Evolutionary conservation across 2,888 invertebrate genomes (phyloP), one percentile per base, ranked within the genome.

Genomic region (Sarcophaga variegata): DNA sequence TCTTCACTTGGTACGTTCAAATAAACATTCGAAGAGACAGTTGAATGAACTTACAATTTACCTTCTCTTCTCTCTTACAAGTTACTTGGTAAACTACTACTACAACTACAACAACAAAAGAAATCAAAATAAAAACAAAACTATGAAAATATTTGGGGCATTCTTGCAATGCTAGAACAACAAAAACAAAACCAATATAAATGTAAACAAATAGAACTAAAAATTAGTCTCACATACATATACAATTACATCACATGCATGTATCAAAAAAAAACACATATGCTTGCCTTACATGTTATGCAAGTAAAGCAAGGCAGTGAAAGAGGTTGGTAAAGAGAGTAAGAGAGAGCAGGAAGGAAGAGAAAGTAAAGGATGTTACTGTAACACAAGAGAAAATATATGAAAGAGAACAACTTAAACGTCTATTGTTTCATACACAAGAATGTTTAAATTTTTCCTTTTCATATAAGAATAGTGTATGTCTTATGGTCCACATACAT

Each of bases 31-130:
- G 45, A 81, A 79, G 54, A 49, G 62, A 78, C 47, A 81, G 85
- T 85, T 85, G 74, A 85, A 81, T 81, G 81, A 85, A 81, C 81
- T 45, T 22, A 71, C n/a, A 78, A 27, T 74, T 78, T 81, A 81
- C 74, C 75, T 85, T 81, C 72, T 67, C 67, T 22, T 27, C 74
- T 70, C 81, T 85, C 72, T 69, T 72, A 22, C 27, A 69, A 75
- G 54, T 60, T 54, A 12, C 54, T 54, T 3, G 12, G 3, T 54
- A 54, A 14, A 54, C 54, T 14, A 17, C 54, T 54, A 17, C 17
- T 4, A 17, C 17, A 4, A 54, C 17, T 14, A 54, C 81, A 82
- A 54, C 71, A 80, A 66, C 22, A 71, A 72, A n/a, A 62, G 47
- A 27, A 49, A 54, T 54, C 54, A 17, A 54, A 54, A 54, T 12